Evolutionary conservation across 2,888 invertebrate genomes (phyloP).

Genomic region (Herminia tarsipennalis): DNA sequence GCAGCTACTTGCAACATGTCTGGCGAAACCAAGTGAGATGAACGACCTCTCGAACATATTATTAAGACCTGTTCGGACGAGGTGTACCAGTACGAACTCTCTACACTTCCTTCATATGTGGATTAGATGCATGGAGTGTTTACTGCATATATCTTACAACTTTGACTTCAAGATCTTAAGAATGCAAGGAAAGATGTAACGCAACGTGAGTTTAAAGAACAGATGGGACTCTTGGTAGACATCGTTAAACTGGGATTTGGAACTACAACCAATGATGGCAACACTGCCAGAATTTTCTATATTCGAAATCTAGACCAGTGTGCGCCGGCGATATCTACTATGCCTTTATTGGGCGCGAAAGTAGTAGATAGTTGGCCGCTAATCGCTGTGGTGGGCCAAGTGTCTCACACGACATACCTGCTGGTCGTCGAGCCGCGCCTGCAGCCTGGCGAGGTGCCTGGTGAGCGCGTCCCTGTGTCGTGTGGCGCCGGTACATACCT

Average conservation of each 20-base stretch:
- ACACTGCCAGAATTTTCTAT: conserved; percentile 15
- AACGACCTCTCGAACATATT: background rate
- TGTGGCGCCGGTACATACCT: too few species aligned
- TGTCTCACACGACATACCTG: background rate
- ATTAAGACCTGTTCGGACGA: background rate
- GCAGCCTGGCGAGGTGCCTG: background rate
- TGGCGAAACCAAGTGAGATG: background rate
- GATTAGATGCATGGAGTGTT: too few species aligned
- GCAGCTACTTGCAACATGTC: too few species aligned
- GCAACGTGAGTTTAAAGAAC: conserved; percentile 4
- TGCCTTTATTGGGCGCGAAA: too few species aligned
- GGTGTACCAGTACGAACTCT: too few species aligned
- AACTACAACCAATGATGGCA: conserved; percentile 13
- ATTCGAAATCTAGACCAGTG: too few species aligned
- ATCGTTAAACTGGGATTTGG: conserved; percentile 13
- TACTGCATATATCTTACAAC: too few species aligned
- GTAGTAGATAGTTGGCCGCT: too few species aligned
- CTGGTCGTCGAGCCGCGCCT: conserved; percentile 3
- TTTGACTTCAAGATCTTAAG: too few species aligned
- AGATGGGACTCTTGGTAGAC: conserved; percentile 7
- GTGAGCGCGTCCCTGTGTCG: too few species aligned
- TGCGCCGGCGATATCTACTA: too few species aligned
- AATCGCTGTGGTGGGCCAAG: background rate
- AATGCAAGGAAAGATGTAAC: background rate
- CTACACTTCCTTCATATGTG: too few species aligned